Conservation (phyloP, 2,888 invertebrate species). For the Dryobota labecula region DNA sequence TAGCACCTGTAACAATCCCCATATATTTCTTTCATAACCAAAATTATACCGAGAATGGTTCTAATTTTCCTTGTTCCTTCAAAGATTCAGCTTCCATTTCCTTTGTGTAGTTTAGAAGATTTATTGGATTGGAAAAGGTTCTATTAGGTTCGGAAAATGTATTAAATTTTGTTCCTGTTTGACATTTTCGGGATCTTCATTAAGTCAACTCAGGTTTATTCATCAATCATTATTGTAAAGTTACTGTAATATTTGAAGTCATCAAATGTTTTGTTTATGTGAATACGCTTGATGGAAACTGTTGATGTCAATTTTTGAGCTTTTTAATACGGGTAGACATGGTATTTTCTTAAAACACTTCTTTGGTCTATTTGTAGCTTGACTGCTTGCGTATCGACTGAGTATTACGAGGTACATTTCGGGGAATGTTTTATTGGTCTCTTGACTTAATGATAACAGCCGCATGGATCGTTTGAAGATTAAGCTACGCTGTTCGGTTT, state of each 20-base stretch:
- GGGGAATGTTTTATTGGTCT: no score
- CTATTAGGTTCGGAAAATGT: conserved; percentile 3
- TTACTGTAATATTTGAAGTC: conserved; percentile 5
- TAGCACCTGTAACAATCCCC: conserved; percentile 16
- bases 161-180: conserved; percentile 9
- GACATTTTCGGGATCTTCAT: conserved; percentile 10
- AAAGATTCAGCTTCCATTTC: not conserved
- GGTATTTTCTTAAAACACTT: not conserved
- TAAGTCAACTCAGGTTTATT: conserved; percentile 23
- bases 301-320: conserved; percentile 6
- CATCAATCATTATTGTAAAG: conserved; percentile 21
- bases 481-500: no score
- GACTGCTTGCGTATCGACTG: no score
- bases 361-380: no score
- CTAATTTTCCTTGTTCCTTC: conserved; percentile 10
- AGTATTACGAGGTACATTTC: no score
- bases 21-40: conserved; percentile 5
- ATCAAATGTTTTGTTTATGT: conserved; percentile 39
- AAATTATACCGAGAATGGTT: not conserved
- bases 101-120: not conserved
- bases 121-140: conserved; percentile 22
- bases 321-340: not conserved
- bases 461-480: no score
- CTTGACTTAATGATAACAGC: no score
- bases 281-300: not conserved